Percentiles rank a stretch among this genome's conserved stretches.
phyloP scores from a whole-genome alignment of 2,888 invertebrate genomes.

The Archips crataeganus region DNA sequence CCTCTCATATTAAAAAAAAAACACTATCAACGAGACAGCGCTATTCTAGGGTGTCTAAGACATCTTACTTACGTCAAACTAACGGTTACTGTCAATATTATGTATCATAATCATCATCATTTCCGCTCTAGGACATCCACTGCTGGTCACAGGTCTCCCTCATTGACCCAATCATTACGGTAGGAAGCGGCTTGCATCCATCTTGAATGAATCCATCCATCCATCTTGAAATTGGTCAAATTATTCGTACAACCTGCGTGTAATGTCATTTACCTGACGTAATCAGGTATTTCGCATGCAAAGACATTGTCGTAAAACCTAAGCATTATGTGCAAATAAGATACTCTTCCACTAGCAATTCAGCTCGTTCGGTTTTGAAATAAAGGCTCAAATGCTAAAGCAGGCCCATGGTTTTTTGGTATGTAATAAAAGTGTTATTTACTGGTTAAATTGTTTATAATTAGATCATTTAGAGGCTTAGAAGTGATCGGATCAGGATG shows the following conservation, averaged over 20 bases:
- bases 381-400: neutral
- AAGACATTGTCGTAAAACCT: constrained; percentile 7
- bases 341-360: neutral
- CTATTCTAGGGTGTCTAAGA: too few species aligned
- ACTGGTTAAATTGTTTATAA: constrained; percentile 48
- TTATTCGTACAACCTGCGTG: neutral
- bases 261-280: neutral
- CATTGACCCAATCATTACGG: too few species aligned
- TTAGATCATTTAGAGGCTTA: constrained; percentile 64
- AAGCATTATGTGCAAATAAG: constrained; percentile 35
- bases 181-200: too few species aligned
- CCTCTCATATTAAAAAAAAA: too few species aligned
- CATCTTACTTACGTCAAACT: too few species aligned
- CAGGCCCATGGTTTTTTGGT: neutral
- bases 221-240: neutral
- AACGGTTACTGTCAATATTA: too few species aligned
- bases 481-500: constrained; percentile 22
- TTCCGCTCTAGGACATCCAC: too few species aligned
- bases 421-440: constrained; percentile 19
- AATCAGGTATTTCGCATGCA: constrained; percentile 32
- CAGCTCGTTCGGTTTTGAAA: neutral
- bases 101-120: too few species aligned
- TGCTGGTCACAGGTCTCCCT: too few species aligned
- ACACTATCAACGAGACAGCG: too few species aligned
- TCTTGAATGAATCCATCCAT: too few species aligned